phyloP scores from a whole-genome alignment of 92 coral and sea anemone species.

The Meandrina meandrites region DNA sequence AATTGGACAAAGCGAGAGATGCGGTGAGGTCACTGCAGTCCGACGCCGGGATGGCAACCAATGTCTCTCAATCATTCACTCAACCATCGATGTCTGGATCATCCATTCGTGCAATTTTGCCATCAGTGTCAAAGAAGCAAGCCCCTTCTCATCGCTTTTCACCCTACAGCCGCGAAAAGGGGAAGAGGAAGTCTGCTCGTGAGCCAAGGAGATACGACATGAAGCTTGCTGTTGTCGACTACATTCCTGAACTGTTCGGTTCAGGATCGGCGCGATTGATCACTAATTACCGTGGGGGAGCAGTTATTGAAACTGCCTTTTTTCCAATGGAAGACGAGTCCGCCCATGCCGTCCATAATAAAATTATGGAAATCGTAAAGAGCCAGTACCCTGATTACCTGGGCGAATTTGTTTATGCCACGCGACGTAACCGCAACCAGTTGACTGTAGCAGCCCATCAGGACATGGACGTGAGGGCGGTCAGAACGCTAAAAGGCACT shows the following conservation, averaged over 20 bases:
- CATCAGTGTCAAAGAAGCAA: too few species aligned
- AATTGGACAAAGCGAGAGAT: too few species aligned
- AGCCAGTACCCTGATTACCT: constrained; percentile 10
- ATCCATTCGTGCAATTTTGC: too few species aligned
- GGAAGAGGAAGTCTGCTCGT: background rate
- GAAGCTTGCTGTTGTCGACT: background rate
- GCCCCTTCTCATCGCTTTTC: too few species aligned
- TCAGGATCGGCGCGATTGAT: background rate
- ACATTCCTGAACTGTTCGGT: constrained; percentile 10
- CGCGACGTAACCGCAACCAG: constrained; percentile 12
- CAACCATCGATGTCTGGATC: too few species aligned
- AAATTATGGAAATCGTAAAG: constrained; percentile 8
- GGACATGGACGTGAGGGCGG: constrained; percentile 27
- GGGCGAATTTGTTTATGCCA: background rate
- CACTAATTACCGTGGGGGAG: constrained; percentile 22
- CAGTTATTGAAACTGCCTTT: constrained; percentile 22
- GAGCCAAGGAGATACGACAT: constrained; percentile 1
- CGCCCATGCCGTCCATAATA: background rate
- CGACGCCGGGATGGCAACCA: too few species aligned
- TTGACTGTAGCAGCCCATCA: constrained; percentile 11
- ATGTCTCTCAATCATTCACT: too few species aligned
- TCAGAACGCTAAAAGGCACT: constrained; percentile 32
- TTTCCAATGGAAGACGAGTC: constrained; percentile 21
- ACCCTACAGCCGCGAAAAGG: too few species aligned
- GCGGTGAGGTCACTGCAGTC: too few species aligned